Percentiles rank a stretch among this genome's conserved stretches.
phyloP scores from a whole-genome alignment of 2,113 vertebrate genomes.

The Prietella phreatophila region DNA sequence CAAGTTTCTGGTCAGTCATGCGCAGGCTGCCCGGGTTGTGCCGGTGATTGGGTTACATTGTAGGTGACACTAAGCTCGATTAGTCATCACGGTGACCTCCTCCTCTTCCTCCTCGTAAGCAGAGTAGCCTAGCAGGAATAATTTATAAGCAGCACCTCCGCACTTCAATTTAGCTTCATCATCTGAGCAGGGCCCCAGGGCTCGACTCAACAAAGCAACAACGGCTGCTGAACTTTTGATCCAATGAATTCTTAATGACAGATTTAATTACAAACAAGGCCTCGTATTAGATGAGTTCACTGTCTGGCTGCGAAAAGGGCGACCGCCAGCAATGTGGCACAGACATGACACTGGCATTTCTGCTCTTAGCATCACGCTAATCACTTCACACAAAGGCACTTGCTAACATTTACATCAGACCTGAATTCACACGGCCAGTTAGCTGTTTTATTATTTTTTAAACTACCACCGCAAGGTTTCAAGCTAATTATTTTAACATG shows the following conservation, averaged over 20 bases:
- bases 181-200: conserved; percentile 61
- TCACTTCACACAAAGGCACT: not conserved
- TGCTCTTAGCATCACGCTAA: conserved; percentile 39
- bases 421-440: not conserved
- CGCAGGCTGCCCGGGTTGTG: conserved; percentile 29
- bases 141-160: conserved; percentile 77
- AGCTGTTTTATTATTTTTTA: not conserved
- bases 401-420: not conserved
- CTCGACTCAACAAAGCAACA: conserved; percentile 78
- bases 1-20: conserved; percentile 17
- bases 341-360: conserved; percentile 46
- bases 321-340: conserved; percentile 65
- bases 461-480: not conserved
- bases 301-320: conserved; percentile 72
- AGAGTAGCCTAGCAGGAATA: conserved; percentile 78
- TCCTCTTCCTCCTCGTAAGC: conserved; percentile 72
- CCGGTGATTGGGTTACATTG: conserved; percentile 51
- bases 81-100: conserved; percentile 71
- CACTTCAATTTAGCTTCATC: conserved; percentile 78
- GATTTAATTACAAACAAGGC: conserved; percentile 81
- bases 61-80: conserved; percentile 41
- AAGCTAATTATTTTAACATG: not conserved
- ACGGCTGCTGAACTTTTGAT: conserved; percentile 83
- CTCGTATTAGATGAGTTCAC: conserved; percentile 74
- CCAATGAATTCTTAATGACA: conserved; percentile 88